Conservation (phyloP, 2,113 vertebrate genomes). For the Entelurus aequoreus region DNA sequence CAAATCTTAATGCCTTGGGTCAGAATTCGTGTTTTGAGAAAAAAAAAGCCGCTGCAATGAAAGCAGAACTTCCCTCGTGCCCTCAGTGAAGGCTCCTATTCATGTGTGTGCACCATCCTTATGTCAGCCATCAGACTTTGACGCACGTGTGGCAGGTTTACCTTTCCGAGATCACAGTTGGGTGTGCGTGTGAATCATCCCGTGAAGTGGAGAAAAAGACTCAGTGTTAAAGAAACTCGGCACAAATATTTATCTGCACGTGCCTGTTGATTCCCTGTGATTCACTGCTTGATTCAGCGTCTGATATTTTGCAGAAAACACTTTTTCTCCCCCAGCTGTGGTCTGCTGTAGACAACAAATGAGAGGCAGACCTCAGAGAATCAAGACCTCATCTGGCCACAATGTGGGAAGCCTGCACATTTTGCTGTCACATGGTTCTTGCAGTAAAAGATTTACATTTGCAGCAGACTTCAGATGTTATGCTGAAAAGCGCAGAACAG, state of each 20-base stretch:
- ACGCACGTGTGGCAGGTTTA: conserved; percentile 48
- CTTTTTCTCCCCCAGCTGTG: conserved; percentile 24
- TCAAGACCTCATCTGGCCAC: conserved; percentile 56
- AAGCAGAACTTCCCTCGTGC: conserved; percentile 30
- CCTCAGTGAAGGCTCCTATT: conserved; percentile 44
- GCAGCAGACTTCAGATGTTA: conserved; percentile 34
- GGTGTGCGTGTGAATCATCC: conserved; percentile 46
- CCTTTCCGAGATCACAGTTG: conserved; percentile 43
- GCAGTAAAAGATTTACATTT: conserved; percentile 37
- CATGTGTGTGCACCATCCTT: conserved; percentile 30
- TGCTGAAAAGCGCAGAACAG: conserved; percentile 37
- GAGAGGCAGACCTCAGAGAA: conserved; percentile 25
- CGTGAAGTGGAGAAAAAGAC: conserved; percentile 27
- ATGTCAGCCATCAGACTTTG: conserved; percentile 36
- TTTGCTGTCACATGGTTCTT: conserved; percentile 39
- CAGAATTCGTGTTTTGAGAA: conserved; percentile 17
- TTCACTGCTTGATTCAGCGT: conserved; percentile 8
- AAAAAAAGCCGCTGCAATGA: conserved; percentile 21
- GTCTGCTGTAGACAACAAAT: conserved; percentile 39
- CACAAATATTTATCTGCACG: conserved; percentile 10
- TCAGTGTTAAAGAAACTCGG: conserved; percentile 21
- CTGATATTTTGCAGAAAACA: conserved; percentile 9
- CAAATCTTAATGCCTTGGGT: conserved; percentile 15
- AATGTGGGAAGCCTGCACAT: conserved; percentile 46
- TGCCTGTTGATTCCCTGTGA: conserved; percentile 26